Evolutionary conservation across 2,888 invertebrate species (phyloP).

Genomic region (Orthosia gracilis): DNA sequence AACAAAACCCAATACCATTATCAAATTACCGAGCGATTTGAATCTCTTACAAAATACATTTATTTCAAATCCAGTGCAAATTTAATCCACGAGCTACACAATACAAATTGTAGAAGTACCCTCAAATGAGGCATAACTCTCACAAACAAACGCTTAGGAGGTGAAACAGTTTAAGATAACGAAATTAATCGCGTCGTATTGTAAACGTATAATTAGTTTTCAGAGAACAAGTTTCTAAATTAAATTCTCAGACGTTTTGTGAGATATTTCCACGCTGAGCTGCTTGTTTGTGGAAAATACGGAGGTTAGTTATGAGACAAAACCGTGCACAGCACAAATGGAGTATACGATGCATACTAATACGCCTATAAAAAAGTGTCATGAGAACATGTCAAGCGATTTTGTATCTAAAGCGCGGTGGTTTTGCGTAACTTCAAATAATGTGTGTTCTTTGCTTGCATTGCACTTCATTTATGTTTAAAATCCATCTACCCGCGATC

Average conservation of each 20-base stretch:
- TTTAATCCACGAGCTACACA: constrained; percentile 43
- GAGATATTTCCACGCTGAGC: constrained; percentile 44
- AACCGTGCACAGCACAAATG: no score
- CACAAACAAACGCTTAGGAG: constrained; percentile 55
- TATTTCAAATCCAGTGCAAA: constrained; percentile 20
- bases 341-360: no score
- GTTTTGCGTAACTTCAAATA: no score
- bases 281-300: constrained; percentile 28
- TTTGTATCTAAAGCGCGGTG: no score
- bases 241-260: constrained; percentile 62
- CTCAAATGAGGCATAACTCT: constrained; percentile 55
- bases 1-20: constrained; percentile 15
- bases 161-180: constrained; percentile 63
- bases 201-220: constrained; percentile 66
- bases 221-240: constrained; percentile 65
- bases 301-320: not conserved
- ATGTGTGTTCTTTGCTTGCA: no score
- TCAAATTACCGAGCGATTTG: constrained; percentile 10
- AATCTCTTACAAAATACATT: constrained; percentile 26
- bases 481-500: no score
- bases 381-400: not conserved
- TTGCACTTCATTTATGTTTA: no score
- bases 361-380: no score
- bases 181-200: constrained; percentile 64
- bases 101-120: constrained; percentile 54